Evolutionary conservation across 2,888 invertebrate species (phyloP).

Genomic region (Leptarthrus brevirostris): DNA sequence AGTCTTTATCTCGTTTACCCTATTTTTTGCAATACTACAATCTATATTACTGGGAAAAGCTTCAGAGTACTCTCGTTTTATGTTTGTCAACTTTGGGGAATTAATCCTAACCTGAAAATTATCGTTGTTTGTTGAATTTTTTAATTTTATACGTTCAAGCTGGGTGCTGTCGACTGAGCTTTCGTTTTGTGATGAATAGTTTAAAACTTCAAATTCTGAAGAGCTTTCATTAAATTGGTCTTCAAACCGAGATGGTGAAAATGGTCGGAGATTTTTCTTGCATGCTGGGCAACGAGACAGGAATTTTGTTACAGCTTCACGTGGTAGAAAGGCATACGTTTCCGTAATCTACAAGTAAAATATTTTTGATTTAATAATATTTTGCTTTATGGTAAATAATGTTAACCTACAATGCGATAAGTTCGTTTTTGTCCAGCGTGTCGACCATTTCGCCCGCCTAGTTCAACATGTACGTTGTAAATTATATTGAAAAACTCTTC

Average conservation of each 20-base stretch:
- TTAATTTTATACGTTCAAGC: slow-evolving; percentile 41
- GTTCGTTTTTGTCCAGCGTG: slow-evolving; percentile 98
- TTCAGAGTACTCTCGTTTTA: not conserved
- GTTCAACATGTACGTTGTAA: slow-evolving; percentile 93
- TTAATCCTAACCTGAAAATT: not conserved
- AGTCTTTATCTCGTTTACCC: not conserved
- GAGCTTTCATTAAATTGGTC: slow-evolving; percentile 65
- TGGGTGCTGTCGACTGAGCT: slow-evolving; percentile 61
- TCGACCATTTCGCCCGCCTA: slow-evolving; percentile 91
- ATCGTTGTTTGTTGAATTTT: slow-evolving; percentile 19
- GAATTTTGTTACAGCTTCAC: slow-evolving; percentile 96
- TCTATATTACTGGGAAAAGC: not conserved
- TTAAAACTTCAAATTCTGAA: slow-evolving; percentile 63
- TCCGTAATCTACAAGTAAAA: slow-evolving; percentile 87
- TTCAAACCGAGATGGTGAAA: slow-evolving; percentile 61
- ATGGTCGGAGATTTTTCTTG: slow-evolving; percentile 65
- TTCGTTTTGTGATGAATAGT: slow-evolving; percentile 63
- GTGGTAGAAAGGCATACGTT: slow-evolving; percentile 93
- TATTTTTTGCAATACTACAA: not conserved
- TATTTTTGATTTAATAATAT: slow-evolving; percentile 48
- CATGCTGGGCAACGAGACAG: slow-evolving; percentile 95
- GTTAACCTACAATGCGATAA: slow-evolving; percentile 86
- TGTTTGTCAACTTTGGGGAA: not conserved
- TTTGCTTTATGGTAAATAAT: not conserved
- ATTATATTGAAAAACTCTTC: slow-evolving; percentile 98